Conservation (phyloP, 2,797 vertebrate genomes). For the Ctenosaura bakeri region DNA sequence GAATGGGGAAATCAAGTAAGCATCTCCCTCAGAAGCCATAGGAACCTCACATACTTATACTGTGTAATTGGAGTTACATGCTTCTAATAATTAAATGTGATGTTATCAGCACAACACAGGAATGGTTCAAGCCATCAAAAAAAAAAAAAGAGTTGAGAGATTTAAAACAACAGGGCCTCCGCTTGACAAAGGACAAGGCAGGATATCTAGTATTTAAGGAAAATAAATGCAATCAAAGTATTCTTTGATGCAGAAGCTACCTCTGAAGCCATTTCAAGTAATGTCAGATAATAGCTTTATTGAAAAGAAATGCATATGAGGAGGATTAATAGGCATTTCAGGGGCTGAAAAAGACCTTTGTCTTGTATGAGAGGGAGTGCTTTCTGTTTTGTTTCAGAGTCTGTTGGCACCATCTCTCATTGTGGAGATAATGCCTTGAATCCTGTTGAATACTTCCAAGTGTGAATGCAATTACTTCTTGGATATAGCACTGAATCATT, state of each 20-base stretch:
- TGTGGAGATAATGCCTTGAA: not conserved
- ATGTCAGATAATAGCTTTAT: constrained; percentile 15
- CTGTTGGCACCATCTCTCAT: no score
- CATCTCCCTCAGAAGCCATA: constrained; percentile 41
- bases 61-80: constrained; percentile 30
- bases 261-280: constrained; percentile 8
- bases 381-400: not conserved
- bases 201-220: constrained; percentile 24
- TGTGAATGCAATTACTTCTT: no score
- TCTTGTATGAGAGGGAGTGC: not conserved
- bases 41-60: not conserved
- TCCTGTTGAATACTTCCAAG: no score
- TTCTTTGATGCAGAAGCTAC: constrained; percentile 14
- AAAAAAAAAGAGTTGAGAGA: constrained; percentile 14
- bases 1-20: constrained; percentile 20
- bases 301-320: constrained; percentile 6
- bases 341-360: not conserved
- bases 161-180: constrained; percentile 28
- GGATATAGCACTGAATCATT: no score
- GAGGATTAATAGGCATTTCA: not conserved
- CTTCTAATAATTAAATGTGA: constrained; percentile 18
- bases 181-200: constrained; percentile 21
- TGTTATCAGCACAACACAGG: constrained; percentile 14
- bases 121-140: constrained; percentile 6
- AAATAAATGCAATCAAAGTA: constrained; percentile 39